phyloP scores from a whole-genome alignment of 2,113 vertebrate species.

The Oryzias javanicus region DNA sequence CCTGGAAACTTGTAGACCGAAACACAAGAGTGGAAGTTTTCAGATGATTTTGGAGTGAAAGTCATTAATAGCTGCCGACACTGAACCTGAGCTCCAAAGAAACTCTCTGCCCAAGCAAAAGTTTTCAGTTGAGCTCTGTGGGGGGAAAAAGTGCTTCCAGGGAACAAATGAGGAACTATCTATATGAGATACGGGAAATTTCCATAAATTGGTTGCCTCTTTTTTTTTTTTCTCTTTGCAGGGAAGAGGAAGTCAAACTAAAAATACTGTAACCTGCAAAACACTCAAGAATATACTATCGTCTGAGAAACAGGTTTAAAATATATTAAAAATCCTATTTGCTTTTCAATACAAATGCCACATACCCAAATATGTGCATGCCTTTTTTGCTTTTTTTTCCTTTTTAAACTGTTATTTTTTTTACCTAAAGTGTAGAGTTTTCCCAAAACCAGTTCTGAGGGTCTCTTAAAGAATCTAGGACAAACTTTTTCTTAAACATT shows the following conservation, averaged over 20 bases:
- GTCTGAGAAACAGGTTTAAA: conserved; percentile 16
- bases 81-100: conserved; percentile 8
- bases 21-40: conserved; percentile 22
- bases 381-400: background rate
- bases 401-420: background rate
- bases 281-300: conserved; percentile 6
- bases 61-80: conserved; percentile 33
- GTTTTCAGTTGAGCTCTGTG: conserved; percentile 34
- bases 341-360: background rate
- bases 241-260: too few relatives aligned
- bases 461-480: background rate
- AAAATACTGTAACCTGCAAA: conserved; percentile 2
- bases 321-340: conserved; percentile 27
- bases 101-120: conserved; percentile 25
- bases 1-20: conserved; percentile 43
- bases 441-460: background rate
- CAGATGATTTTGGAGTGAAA: conserved; percentile 39
- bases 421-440: too few relatives aligned
- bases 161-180: conserved; percentile 9
- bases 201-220: background rate
- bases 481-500: too few relatives aligned
- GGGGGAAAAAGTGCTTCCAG: conserved; percentile 30
- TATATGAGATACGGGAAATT: background rate
- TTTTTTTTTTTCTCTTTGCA: background rate
- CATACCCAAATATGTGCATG: conserved; percentile 6